Evolutionary conservation across 2,888 invertebrate genomes (phyloP).

Genomic region (Vannuccia rotundouncinata): DNA sequence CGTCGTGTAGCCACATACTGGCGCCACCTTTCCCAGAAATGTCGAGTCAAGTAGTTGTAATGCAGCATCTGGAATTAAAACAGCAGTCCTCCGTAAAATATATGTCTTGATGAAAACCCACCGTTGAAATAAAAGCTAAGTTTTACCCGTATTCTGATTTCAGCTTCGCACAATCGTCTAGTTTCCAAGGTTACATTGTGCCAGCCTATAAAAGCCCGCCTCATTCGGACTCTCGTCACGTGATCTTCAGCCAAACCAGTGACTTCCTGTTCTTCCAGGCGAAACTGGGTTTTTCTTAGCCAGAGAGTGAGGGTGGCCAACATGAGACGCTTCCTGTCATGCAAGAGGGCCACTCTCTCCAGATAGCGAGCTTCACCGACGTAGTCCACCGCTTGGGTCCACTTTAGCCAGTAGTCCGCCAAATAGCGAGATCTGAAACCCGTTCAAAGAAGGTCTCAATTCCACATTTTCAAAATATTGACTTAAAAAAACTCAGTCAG

Average conservation of each 20-base stretch:
- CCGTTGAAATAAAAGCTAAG: neutral
- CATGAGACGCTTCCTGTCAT: constrained; percentile 5
- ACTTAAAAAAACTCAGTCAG: no score
- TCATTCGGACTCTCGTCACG: neutral
- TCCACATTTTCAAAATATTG: no score
- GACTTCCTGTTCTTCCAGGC: neutral
- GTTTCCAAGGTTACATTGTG: neutral
- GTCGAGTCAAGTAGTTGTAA: neutral
- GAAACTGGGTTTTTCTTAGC: neutral
- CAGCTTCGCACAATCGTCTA: neutral
- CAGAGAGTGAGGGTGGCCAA: neutral
- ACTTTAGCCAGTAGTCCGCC: neutral
- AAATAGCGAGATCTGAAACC: neutral
- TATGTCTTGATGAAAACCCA: no score
- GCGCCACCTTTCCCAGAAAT: neutral
- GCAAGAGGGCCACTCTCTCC: neutral
- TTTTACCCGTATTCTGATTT: neutral
- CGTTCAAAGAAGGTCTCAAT: no score
- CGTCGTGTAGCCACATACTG: neutral
- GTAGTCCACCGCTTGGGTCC: neutral
- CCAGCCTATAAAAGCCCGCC: constrained; percentile 15
- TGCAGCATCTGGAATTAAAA: neutral
- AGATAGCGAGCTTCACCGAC: neutral
- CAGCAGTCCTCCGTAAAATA: no score
- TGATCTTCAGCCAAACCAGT: neutral